Evolutionary conservation across 2,113 vertebrate species (phyloP).

Genomic region (Eupsittula cactorum): DNA sequence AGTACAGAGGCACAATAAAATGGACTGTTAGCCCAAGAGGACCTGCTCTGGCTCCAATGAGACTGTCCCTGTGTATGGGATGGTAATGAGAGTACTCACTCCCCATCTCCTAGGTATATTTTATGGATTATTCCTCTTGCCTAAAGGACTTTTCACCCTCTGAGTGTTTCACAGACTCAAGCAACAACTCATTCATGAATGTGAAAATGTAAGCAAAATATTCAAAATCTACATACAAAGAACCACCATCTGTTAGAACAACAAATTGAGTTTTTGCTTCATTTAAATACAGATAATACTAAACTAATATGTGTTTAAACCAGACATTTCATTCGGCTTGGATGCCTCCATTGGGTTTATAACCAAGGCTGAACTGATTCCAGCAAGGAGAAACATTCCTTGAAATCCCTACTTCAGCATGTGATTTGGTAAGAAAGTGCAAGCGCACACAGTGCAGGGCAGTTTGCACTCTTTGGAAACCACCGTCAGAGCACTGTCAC

Average conservation of each 20-base stretch:
- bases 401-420: neutral
- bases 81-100: neutral
- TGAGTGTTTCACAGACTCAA: neutral
- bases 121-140: neutral
- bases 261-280: neutral
- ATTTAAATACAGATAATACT: neutral
- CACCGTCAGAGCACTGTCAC: neutral
- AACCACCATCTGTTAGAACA: neutral
- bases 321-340: neutral
- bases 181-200: neutral
- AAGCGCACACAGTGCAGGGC: neutral
- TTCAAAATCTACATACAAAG: neutral
- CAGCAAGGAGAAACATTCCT: neutral
- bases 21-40: neutral
- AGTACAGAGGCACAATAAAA: neutral
- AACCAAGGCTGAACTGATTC: neutral
- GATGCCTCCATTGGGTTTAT: neutral
- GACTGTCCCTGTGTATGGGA: neutral
- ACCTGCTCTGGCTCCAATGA: neutral
- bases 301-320: conserved; percentile 20
- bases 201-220: conserved; percentile 13
- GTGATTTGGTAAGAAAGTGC: neutral
- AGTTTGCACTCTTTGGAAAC: neutral
- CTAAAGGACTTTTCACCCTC: neutral
- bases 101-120: neutral